Conservation (phyloP, 2,797 vertebrate species). For the Phrynocephalus guinanensis region DNA sequence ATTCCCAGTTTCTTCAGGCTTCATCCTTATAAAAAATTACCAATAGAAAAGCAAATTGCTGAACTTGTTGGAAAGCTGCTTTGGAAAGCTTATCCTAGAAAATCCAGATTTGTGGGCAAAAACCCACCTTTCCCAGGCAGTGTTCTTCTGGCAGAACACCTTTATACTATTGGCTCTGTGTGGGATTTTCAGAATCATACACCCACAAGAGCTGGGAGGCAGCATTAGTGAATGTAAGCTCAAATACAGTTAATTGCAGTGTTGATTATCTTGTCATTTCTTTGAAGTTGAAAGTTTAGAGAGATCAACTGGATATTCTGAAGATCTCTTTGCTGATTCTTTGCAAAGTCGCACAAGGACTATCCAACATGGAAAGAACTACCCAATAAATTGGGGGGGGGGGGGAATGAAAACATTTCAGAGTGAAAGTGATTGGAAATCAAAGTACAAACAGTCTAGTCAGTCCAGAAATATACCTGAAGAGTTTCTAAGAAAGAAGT, state of each 20-base stretch:
- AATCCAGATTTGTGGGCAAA: neutral
- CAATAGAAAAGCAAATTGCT: neutral
- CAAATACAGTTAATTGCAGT: neutral
- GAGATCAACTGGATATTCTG: neutral
- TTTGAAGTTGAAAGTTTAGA: rapidly evolving
- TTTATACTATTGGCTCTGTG: neutral
- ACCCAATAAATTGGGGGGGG: neutral
- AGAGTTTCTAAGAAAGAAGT: neutral
- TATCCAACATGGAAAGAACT: neutral
- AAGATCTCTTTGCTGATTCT: constrained; percentile 7
- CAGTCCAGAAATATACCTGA: neutral
- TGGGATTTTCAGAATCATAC: constrained; percentile 34
- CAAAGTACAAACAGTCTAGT: neutral
- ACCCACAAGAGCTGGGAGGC: neutral
- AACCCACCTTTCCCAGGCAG: too few species aligned
- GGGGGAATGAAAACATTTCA: neutral
- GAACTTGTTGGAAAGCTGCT: neutral
- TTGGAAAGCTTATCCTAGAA: neutral
- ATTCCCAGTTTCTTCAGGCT: neutral
- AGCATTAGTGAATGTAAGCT: constrained; percentile 17
- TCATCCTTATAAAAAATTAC: neutral
- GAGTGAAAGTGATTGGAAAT: neutral
- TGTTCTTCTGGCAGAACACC: neutral
- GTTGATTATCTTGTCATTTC: neutral
- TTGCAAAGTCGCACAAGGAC: neutral